Conservation (phyloP, 1,140 invertebrate species). For the Ericerus pela region DNA sequence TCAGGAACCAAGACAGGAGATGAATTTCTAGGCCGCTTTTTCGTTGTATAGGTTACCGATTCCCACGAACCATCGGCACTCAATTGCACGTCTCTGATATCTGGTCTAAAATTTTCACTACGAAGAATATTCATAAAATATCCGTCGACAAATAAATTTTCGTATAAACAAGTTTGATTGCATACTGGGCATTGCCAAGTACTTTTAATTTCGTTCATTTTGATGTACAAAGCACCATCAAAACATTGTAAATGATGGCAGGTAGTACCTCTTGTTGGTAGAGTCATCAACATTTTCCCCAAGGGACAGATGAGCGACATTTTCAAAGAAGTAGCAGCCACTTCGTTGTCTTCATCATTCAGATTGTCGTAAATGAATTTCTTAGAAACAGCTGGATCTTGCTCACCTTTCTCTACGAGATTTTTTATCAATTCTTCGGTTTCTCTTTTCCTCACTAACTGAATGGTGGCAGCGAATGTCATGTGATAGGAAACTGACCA, state of each 20-base stretch:
- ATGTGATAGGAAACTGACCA: slow-evolving; percentile 70
- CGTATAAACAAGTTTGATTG: slow-evolving; percentile 43
- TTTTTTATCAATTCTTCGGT: slow-evolving; percentile 65
- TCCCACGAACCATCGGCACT: background rate
- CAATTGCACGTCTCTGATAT: background rate
- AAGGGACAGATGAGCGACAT: slow-evolving; percentile 51
- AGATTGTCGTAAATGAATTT: background rate
- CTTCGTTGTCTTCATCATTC: slow-evolving; percentile 1
- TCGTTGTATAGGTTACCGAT: background rate
- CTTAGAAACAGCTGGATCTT: slow-evolving; percentile 76
- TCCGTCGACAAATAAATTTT: background rate
- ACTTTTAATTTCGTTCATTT: slow-evolving; percentile 97
- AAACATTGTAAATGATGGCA: slow-evolving; percentile 97
- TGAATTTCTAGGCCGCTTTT: background rate
- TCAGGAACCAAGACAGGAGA: background rate
- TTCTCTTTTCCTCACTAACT: slow-evolving; percentile 72
- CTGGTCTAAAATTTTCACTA: background rate
- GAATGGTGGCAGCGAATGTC: slow-evolving; percentile 66
- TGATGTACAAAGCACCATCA: slow-evolving; percentile 82
- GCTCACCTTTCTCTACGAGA: slow-evolving; percentile 69
- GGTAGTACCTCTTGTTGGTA: slow-evolving; percentile 75
- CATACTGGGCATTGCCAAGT: slow-evolving; percentile 98
- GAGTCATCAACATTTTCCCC: slow-evolving; percentile 84
- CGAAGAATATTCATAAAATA: slow-evolving; percentile 5
- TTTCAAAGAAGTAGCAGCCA: background rate